These are phyloP conservation scores for Zenarchopterus dispar DNA, from an alignment of 2,797 vertebrate genomes.

Conservation along the genomic window DNA sequence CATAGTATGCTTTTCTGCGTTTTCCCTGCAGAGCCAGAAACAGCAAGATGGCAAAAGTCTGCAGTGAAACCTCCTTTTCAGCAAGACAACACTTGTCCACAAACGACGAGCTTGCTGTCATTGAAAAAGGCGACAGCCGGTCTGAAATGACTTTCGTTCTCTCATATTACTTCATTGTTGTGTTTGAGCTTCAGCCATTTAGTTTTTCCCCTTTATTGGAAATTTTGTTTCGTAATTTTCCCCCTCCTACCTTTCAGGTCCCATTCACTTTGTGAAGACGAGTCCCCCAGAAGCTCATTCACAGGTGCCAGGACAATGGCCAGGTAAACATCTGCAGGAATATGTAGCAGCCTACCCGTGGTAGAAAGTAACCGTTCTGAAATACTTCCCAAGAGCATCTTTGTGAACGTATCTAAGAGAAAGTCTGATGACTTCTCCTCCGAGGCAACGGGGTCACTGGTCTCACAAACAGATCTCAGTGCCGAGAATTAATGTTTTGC, in stretches of 20 bases:
- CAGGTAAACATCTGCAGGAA: conserved; percentile 80
- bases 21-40: conserved; percentile 57
- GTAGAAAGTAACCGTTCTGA: too few species aligned
- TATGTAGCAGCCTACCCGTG: not conserved
- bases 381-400: too few species aligned
- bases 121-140: conserved; percentile 89
- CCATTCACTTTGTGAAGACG: conserved; percentile 79
- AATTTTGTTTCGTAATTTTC: not conserved
- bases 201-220: not conserved
- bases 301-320: conserved; percentile 83
- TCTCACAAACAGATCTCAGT: too few species aligned
- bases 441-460: too few species aligned
- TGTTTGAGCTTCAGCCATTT: not conserved
- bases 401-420: too few species aligned
- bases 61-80: conserved; percentile 83
- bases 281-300: conserved; percentile 75
- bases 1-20: conserved; percentile 14
- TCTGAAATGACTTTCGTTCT: conserved; percentile 44
- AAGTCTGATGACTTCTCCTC: too few species aligned
- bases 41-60: conserved; percentile 77
- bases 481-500: too few species aligned
- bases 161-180: not conserved
- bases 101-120: conserved; percentile 80
- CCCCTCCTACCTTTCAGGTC: conserved; percentile 75
- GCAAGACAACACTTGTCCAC: conserved; percentile 61